Percentiles rank a stretch among this genome's conserved stretches.
phyloP scores from a whole-genome alignment of 2,888 invertebrate genomes.

The Notocelia uddmanniana region DNA sequence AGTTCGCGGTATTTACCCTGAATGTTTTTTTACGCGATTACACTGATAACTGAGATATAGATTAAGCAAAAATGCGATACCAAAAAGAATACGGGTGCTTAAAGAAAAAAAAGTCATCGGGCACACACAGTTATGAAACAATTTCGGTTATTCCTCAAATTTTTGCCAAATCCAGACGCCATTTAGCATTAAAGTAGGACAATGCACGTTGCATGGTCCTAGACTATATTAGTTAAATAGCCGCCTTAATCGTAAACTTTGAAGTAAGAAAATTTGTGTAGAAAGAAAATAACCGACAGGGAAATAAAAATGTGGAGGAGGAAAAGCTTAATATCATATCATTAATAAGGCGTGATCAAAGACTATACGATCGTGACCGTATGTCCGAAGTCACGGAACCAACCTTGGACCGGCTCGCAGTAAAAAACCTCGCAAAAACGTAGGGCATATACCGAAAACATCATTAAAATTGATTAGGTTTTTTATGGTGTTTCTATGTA shows the following conservation, averaged over 20 bases:
- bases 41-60: not conserved
- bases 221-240: no score
- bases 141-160: not conserved
- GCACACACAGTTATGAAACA: not conserved
- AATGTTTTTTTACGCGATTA: no score
- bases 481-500: conserved; percentile 59
- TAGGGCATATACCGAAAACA: conserved; percentile 68
- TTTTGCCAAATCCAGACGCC: not conserved
- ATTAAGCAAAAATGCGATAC: not conserved
- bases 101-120: not conserved
- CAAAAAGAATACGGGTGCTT: not conserved
- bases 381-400: conserved; percentile 56
- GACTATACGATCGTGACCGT: conserved; percentile 46
- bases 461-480: conserved; percentile 71
- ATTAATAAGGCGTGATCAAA: conserved; percentile 33
- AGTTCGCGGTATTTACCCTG: no score
- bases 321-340: not conserved
- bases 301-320: conserved; percentile 2
- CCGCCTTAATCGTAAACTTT: no score
- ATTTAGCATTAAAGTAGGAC: no score
- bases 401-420: conserved; percentile 55
- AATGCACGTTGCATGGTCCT: no score
- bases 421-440: conserved; percentile 65
- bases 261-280: not conserved
- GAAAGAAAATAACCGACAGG: conserved; percentile 1